Evolutionary conservation across 2,797 vertebrate genomes (phyloP), one percentile per base, ranked within the genome.

Genomic region (Telmatherina bonti): DNA sequence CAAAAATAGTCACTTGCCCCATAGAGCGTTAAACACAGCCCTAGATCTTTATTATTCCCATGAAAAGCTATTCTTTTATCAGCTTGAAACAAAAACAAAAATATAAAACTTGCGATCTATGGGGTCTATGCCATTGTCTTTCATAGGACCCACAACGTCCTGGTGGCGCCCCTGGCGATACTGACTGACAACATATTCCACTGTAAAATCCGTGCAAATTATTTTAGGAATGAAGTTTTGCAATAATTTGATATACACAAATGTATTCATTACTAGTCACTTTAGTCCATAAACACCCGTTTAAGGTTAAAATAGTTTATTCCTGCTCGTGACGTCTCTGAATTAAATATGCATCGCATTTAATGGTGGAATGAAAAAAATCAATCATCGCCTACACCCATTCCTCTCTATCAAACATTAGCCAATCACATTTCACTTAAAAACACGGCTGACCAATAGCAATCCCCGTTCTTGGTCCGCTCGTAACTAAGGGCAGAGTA

Each of bases 401-500:
- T 76, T 13, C 53, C 65, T 33, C 4, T 20, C n/a, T 8, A 0
- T 3, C 1, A 1, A 58, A 10, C 9, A 0, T 61, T 38, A 4
- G 5, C 92, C 92, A 93, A 93, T 94, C 71, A 85, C 0, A 11
- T 5, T n/a, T 26, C 1, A 15, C 33, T 11, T 89, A 59, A 69
- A 27, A 52, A 35, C n/a, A 5, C 7, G 0, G 2, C 7, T 0
- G 63, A 45, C 93, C 93, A 94, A 94, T 95, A 55, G 81, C 22
- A 76, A 29, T 24, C 53, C 29, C 0, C 38, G 73, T 91, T 93
- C 43, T 79, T 92, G 1, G 59, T 26, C 67, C 29, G 87, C 77
- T 70, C 54, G 93, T 94, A 91, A 93, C 93, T 84, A 94, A 82
- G 93, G 92, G 83, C 74, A 54, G 77, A 61, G 80, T 70, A 81